These are phyloP conservation scores for Ceraclea dissimilis DNA, from an alignment of 2,888 invertebrate species.

Conservation along the genomic window DNA sequence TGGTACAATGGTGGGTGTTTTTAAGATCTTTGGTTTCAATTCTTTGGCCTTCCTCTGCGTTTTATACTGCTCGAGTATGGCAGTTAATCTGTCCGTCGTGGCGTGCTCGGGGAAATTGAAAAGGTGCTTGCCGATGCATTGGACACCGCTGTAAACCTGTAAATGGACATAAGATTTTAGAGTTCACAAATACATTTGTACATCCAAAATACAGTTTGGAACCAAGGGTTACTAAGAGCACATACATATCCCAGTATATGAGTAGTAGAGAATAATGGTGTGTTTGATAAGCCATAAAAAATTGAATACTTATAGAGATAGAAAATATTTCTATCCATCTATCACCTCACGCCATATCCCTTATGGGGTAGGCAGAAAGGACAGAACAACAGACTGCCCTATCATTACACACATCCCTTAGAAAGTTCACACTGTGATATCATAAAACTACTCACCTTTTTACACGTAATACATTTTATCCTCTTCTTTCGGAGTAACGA, in stretches of 20 bases:
- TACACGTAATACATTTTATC: slow-evolving; percentile 16
- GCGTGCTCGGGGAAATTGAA: slow-evolving; percentile 19
- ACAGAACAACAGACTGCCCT: too few species aligned
- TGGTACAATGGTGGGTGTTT: background rate
- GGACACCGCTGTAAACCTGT: slow-evolving; percentile 15
- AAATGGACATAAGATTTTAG: background rate
- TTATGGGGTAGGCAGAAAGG: too few species aligned
- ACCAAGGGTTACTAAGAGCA: too few species aligned
- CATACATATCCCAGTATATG: too few species aligned
- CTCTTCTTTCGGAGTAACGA: slow-evolving; percentile 4
- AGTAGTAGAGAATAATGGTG: too few species aligned
- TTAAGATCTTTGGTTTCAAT: slow-evolving; percentile 8
- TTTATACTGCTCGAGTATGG: slow-evolving; percentile 18
- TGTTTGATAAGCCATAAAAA: too few species aligned
- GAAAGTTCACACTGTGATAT: too few species aligned
- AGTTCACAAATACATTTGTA: too few species aligned
- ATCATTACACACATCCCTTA: too few species aligned
- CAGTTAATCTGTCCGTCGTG: slow-evolving; percentile 12
- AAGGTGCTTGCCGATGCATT: slow-evolving; percentile 19
- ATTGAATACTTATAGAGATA: too few species aligned
- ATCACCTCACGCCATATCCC: too few species aligned
- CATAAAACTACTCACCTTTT: slow-evolving; percentile 19
- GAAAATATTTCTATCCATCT: too few species aligned
- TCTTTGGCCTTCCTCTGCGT: slow-evolving; percentile 14
- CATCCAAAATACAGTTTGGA: background rate